A percentile compares a stretch with the other conserved stretches of the same genome.
Conservation (phyloP, 2,888 invertebrate species). For the Synanthedon formicaeformis region DNA sequence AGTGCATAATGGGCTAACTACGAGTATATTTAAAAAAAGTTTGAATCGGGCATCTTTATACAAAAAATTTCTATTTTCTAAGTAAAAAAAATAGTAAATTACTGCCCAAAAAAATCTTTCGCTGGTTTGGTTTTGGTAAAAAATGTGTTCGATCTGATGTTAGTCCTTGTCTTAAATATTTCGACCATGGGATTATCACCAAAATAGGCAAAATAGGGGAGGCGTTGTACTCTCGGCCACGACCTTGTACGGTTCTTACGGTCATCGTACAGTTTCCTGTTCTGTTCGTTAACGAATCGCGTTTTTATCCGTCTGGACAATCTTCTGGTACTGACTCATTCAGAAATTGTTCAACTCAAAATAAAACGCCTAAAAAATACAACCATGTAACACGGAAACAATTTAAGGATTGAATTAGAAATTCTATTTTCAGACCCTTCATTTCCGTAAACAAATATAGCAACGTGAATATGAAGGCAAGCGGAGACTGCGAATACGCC, state of each 20-base stretch:
- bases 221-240: conserved; percentile 52
- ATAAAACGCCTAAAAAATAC: conserved; percentile 36
- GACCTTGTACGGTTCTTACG: conserved; percentile 50
- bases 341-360: conserved; percentile 33
- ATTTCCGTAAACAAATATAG: conserved; percentile 6
- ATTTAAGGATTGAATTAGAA: conserved; percentile 17
- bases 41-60: too few relatives aligned
- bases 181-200: not conserved
- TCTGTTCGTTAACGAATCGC: conserved; percentile 24
- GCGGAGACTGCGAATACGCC: conserved; percentile 29
- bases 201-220: conserved; percentile 12
- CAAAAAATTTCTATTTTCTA: too few relatives aligned
- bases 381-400: conserved; percentile 29
- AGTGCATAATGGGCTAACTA: too few relatives aligned
- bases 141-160: too few relatives aligned
- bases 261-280: conserved; percentile 43
- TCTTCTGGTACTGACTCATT: conserved; percentile 38
- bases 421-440: conserved; percentile 22
- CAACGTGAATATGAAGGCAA: not conserved
- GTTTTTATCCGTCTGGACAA: conserved; percentile 39
- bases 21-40: too few relatives aligned
- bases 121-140: too few relatives aligned
- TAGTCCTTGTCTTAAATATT: not conserved
- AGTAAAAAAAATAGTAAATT: too few relatives aligned
- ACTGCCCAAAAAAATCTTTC: too few relatives aligned